Evolutionary conservation across 2,113 vertebrate genomes (phyloP).

Genomic region (Rhinolophus ferrumequinum): DNA sequence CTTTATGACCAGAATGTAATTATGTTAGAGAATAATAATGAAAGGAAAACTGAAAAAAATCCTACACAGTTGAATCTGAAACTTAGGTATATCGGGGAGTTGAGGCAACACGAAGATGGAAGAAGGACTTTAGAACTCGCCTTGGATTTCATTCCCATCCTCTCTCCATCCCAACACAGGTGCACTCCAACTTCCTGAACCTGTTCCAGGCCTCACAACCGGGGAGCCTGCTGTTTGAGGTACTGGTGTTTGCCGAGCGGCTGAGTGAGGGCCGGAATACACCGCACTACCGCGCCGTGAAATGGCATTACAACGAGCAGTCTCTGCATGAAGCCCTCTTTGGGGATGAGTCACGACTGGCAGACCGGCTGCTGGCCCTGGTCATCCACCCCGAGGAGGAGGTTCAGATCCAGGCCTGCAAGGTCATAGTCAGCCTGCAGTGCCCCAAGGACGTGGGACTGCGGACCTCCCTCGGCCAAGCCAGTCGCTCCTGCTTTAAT

Average conservation of each 20-base stretch:
- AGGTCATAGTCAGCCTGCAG: constrained; percentile 72
- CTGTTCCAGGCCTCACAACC: constrained; percentile 53
- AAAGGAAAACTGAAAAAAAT: background rate
- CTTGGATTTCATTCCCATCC: background rate
- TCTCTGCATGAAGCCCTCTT: constrained; percentile 61
- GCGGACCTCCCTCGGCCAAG: constrained; percentile 35
- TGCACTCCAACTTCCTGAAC: constrained; percentile 66
- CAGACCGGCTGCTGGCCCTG: constrained; percentile 70
- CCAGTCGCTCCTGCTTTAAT: constrained; percentile 61
- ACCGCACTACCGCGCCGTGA: constrained; percentile 63
- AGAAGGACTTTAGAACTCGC: background rate
- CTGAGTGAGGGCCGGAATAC: constrained; percentile 66
- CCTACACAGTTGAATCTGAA: background rate
- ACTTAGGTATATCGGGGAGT: background rate
- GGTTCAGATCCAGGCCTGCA: constrained; percentile 71
- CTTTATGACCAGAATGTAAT: background rate
- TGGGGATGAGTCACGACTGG: constrained; percentile 61
- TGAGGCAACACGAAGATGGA: background rate
- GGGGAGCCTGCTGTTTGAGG: background rate
- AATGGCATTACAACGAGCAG: constrained; percentile 68
- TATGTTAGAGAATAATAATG: background rate
- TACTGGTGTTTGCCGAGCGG: constrained; percentile 70
- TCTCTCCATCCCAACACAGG: background rate
- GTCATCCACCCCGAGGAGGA: constrained; percentile 70
- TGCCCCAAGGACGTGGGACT: background rate